phyloP scores from a whole-genome alignment of 2,113 vertebrate species.

The Smithornis capensis region DNA sequence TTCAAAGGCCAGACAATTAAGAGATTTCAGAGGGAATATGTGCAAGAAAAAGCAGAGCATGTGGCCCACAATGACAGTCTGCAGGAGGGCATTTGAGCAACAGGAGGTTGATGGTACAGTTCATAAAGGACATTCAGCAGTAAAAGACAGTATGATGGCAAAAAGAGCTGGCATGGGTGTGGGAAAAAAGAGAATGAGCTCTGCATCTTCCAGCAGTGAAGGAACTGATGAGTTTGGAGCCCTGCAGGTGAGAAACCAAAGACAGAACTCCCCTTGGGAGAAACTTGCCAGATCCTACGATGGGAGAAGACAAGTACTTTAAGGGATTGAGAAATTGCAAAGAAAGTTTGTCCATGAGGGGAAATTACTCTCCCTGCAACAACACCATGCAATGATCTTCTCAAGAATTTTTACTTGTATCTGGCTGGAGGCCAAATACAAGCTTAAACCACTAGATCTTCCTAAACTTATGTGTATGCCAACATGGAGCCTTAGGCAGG shows the following conservation, averaged over 20 bases:
- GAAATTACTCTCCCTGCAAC: not conserved
- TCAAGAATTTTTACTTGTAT: not conserved
- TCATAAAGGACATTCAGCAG: not conserved
- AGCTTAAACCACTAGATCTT: constrained; percentile 21
- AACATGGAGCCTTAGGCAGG: constrained; percentile 40
- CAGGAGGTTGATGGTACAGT: not conserved
- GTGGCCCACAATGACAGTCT: fast-evolving
- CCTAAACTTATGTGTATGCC: not conserved
- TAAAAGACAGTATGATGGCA: not conserved
- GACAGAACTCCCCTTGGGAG: not conserved
- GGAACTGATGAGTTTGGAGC: not conserved
- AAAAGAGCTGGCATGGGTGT: not conserved
- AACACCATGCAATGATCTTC: not conserved
- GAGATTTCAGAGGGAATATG: not conserved
- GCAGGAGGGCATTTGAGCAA: not conserved
- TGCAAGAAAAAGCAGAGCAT: not conserved
- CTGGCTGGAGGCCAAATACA: constrained; percentile 33
- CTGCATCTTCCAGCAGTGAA: not conserved
- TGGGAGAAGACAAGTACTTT: not conserved
- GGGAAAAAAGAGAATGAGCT: not conserved
- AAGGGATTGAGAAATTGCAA: not conserved
- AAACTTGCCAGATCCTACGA: not conserved
- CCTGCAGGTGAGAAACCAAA: not conserved
- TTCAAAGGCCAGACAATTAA: not conserved
- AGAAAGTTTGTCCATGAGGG: not conserved